Conservation (phyloP, 2,113 vertebrate genomes). For the Scomber colias region DNA sequence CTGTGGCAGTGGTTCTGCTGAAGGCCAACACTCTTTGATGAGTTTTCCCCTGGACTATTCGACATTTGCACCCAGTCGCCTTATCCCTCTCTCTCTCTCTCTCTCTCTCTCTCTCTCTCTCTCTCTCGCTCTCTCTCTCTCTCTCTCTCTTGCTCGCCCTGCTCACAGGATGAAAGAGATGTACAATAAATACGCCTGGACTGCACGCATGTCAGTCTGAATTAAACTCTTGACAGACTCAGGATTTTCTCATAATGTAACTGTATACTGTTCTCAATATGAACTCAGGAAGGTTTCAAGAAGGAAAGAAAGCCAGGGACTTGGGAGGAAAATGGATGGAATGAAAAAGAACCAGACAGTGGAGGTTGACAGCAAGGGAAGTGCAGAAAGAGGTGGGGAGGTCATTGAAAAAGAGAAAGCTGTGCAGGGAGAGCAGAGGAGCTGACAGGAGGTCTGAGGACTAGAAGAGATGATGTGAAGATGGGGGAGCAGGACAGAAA, state of each 20-base stretch:
- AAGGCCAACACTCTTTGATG: slow-evolving; percentile 72
- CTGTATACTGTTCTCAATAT: slow-evolving; percentile 33
- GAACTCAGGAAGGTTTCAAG: not conserved
- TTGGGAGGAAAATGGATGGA: not conserved
- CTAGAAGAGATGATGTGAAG: slow-evolving; percentile 15
- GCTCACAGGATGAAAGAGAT: slow-evolving; percentile 33
- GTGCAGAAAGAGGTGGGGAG: slow-evolving; percentile 18
- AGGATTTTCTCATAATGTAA: slow-evolving; percentile 5
- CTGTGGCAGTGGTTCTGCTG: slow-evolving; percentile 63
- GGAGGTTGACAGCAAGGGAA: not conserved
- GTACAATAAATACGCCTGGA: slow-evolving; percentile 24
- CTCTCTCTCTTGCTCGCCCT: not conserved
- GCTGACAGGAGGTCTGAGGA: slow-evolving; percentile 21
- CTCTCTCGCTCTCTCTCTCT: slow-evolving; percentile 23
- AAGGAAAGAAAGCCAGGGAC: not conserved
- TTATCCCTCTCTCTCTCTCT: slow-evolving; percentile 19
- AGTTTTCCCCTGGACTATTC: slow-evolving; percentile 60
- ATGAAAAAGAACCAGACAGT: slow-evolving; percentile 18
- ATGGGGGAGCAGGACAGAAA: not conserved
- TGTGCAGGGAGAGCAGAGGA: slow-evolving; percentile 16
- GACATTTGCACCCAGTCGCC: slow-evolving; percentile 60
- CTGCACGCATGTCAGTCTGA: slow-evolving; percentile 12
- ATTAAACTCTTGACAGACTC: slow-evolving; percentile 39
- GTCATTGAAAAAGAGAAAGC: slow-evolving; percentile 29
- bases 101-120: slow-evolving; percentile 19